These are phyloP conservation scores for Mythimna vitellina DNA, from an alignment of 2,888 invertebrate genomes.

Conservation along the genomic window DNA sequence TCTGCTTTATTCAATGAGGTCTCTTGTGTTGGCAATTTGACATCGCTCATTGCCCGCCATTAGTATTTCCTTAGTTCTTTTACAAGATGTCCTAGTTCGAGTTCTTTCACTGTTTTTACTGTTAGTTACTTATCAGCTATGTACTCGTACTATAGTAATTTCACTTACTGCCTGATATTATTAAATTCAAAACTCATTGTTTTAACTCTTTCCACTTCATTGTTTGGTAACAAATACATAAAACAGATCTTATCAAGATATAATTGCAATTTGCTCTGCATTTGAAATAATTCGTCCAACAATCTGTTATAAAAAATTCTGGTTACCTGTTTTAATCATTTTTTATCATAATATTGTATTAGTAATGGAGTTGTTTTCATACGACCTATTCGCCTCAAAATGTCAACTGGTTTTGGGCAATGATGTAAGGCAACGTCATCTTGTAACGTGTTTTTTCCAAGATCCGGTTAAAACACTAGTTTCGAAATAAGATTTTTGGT, in stretches of 20 bases:
- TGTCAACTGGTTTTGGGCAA: conserved; percentile 6
- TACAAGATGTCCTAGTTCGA: not conserved
- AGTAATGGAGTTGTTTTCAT: conserved; percentile 1
- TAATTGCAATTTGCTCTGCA: not conserved
- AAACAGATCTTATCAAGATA: conserved; percentile 5
- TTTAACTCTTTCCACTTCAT: not conserved
- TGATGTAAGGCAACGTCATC: conserved; percentile 4
- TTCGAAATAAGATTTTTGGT: conserved; percentile 8
- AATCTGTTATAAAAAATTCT: not conserved
- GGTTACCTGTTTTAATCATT: not conserved
- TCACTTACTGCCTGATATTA: not conserved
- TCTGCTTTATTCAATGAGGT: not conserved
- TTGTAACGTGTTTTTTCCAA: conserved; percentile 16
- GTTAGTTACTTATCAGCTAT: not conserved
- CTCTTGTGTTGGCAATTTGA: not conserved
- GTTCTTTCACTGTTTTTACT: not conserved
- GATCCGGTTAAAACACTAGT: conserved; percentile 15
- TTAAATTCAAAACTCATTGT: not conserved
- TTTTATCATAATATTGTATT: not conserved
- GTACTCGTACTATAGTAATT: too few species aligned
- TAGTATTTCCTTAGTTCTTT: not conserved
- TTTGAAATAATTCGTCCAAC: not conserved
- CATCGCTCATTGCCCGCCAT: not conserved
- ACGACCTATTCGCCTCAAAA: conserved; percentile 19
- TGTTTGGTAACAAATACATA: not conserved